Base-by-base conservation (phyloP, 2,888 invertebrate species). In the Microctonus aethiopoides region DNA sequence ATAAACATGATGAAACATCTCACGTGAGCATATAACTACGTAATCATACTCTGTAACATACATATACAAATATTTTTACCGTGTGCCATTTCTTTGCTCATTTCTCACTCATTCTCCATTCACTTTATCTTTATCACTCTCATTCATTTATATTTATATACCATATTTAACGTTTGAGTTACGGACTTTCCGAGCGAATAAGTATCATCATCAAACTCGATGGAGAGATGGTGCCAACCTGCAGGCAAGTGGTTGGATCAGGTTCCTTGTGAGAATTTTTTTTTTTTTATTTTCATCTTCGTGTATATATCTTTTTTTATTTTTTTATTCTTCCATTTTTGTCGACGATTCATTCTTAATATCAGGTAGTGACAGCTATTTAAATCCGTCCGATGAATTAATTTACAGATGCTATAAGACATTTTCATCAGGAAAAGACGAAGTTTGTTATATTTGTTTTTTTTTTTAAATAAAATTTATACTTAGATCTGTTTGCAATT, bases 1-100 rank as follows among this genome's bases (percentile, higher is more conserved):
- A 80, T 80, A 81, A 78, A 79, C 81, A 74, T 77, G 80, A 80
- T 80, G 80, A 79, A 82, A 81, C 81, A 80, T 80, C 79, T 46
- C 75, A 75, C 72, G 78, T 76, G 78, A 77, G 77, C 16, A 20
- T 78, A 75, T n/a, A n/a, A n/a, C 78, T 80, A 79, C 76, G 75
- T 76, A 75, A 76, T 74, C 76, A 76, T 16, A 46, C 46, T 46
- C 46, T 46, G 46, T 46, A 16, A 46, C 16, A 9, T 46, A 70
- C 72, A 68, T 70, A 72, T 74, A 22, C 22, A 29, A 29, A 29
- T 5, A 29, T 73, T 65, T 69, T 66, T 68, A 62, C 54, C 46
- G 39, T 13, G 11, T 32, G 22, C 65, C 36, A 24, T 26, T 61
- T 54, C 22, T 39, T 41, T 2, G 22, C 11, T 39, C 16, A 41